A percentile compares a stretch with the other conserved stretches of the same genome.
Conservation (phyloP, 2,888 invertebrate genomes). For the Yponomeuta evonymella region DNA sequence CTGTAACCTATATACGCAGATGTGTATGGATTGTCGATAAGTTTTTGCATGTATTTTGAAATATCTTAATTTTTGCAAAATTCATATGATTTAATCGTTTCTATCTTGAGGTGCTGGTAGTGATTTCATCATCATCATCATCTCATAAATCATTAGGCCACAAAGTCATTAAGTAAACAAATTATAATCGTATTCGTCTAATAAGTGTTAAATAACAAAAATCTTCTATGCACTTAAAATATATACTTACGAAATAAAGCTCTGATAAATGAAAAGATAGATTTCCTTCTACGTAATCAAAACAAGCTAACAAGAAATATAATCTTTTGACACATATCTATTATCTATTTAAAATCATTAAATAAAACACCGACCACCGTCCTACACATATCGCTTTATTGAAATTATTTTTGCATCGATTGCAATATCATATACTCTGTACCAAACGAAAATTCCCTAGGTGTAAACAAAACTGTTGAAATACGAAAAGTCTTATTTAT, state of each 20-base stretch:
- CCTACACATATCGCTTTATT: conserved; percentile 53
- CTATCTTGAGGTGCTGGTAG: conserved; percentile 57
- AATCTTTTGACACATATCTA: conserved; percentile 33
- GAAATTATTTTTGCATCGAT: conserved; percentile 14
- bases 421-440: background rate
- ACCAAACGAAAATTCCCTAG: background rate
- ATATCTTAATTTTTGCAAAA: conserved; percentile 22
- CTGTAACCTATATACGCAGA: conserved; percentile 56
- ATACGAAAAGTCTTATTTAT: too few species aligned
- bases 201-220: background rate
- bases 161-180: background rate
- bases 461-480: too few species aligned
- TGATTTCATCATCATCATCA: conserved; percentile 28
- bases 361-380: conserved; percentile 52
- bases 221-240: background rate
- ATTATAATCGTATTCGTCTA: conserved; percentile 1
- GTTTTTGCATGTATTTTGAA: conserved; percentile 29
- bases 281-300: conserved; percentile 9
- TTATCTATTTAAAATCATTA: conserved; percentile 26
- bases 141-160: conserved; percentile 23
- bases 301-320: background rate
- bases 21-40: conserved; percentile 26
- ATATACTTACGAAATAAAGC: background rate
- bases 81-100: background rate
- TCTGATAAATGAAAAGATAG: conserved; percentile 2